Evolutionary conservation across 2,797 vertebrate genomes (phyloP), one percentile per base, ranked within the genome.

Genomic region (Triplophysa yarkandensis): DNA sequence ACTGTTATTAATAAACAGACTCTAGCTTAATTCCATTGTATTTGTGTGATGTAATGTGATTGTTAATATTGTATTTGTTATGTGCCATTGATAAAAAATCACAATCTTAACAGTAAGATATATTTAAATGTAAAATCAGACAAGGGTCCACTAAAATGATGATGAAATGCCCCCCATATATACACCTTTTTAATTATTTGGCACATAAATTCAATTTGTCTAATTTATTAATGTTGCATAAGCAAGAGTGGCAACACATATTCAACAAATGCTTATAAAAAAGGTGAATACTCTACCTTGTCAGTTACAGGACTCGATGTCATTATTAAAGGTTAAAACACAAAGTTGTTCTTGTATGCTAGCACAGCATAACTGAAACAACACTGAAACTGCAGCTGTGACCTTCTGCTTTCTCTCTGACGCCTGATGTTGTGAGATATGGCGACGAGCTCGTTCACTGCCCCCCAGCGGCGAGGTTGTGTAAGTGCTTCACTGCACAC

Each of bases 401-500:
- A 70, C 61, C 66, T 61, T 32, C 4, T 14, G 57, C 72, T 48
- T 73, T 19, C 17, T 32, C 27, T 63, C 17, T 13, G 32, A 34
- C 19, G 50, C 23, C 3, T 7, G 23, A 9, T n/a, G 28, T 16
- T 6, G 25, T 2, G 58, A 54, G 19, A 25, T 16, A n/a, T 19
- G 10, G 14, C 14, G 14, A 25, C 6, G 23, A 10, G 2, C 1
- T 1, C 17, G 21, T 14, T 61, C 46, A 74, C 23, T 62, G 68
- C 48, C 76, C 9, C 17, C 76, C 64, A 28, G n/a, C n/a, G 76
- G 10, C 25, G 7, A 36, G 76, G 63, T 1, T 55, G 79, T 48
- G 66, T 36, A 25, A 3, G 0, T 25, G 68, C 41, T 19, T 8
- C 30, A 9, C 54, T 25, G 6, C 16, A 50, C 19, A 16, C 48